A percentile compares a stretch with the other conserved stretches of the same genome.
phyloP scores from a whole-genome alignment of 2,797 vertebrate genomes.

The Bradypus variegatus region DNA sequence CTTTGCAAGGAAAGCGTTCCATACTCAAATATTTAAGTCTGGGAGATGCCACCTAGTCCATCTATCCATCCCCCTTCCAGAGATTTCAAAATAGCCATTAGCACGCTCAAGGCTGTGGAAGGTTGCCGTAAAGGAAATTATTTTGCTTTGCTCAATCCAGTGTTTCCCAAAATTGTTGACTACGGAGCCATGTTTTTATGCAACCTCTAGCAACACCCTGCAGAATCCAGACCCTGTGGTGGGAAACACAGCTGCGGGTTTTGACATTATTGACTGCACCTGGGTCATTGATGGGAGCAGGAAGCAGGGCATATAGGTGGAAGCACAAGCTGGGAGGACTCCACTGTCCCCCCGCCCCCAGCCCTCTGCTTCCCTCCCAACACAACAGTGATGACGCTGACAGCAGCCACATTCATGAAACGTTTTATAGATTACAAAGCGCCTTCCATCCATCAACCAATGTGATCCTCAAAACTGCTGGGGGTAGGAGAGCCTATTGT shows the following conservation, averaged over 20 bases:
- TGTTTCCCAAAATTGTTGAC: not conserved
- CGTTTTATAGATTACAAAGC: not conserved
- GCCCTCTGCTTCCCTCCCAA: too few species aligned
- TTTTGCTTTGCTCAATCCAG: not conserved
- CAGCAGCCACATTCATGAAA: rapidly evolving
- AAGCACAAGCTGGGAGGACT: too few species aligned
- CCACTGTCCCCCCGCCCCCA: too few species aligned
- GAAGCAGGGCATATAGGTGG: not conserved
- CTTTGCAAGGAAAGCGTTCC: not conserved
- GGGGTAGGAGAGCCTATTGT: not conserved
- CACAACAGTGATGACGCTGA: too few species aligned
- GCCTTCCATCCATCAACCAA: not conserved
- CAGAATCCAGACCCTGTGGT: rapidly evolving
- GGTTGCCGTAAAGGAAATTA: too few species aligned
- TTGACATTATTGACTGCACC: not conserved
- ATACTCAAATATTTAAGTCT: not conserved
- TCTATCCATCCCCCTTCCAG: too few species aligned
- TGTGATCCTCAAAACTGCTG: not conserved
- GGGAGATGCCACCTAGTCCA: not conserved
- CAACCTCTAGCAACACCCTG: rapidly evolving
- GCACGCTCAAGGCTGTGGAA: rapidly evolving
- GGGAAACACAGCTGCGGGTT: rapidly evolving
- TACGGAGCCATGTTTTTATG: not conserved
- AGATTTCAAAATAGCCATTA: not conserved
- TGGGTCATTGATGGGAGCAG: not conserved